These are phyloP conservation scores for Phalacrocorax pelagicus DNA, from an alignment of 2,113 vertebrate genomes.

Conservation along the genomic window DNA sequence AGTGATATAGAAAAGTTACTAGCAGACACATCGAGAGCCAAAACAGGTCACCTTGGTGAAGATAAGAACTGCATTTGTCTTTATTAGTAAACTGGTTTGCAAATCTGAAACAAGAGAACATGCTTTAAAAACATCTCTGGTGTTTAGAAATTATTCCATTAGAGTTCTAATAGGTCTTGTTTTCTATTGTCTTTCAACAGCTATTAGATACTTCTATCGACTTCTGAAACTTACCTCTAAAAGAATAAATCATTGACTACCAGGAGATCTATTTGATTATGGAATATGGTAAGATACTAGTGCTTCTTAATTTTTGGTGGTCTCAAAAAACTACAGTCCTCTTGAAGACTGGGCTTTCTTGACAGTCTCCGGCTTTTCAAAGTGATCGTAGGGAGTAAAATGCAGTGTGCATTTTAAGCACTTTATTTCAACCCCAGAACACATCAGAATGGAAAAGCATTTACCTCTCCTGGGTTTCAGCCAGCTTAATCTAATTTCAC, in stretches of 20 bases:
- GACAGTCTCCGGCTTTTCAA: not conserved
- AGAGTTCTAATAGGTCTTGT: not conserved
- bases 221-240: not conserved
- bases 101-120: not conserved
- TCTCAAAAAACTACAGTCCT: not conserved
- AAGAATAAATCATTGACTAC: not conserved
- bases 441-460: not conserved
- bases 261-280: not conserved
- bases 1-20: slow-evolving; percentile 49
- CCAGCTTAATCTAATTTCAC: too few relatives aligned
- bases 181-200: not conserved
- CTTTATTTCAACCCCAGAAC: not conserved
- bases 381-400: not conserved
- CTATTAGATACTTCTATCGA: not conserved
- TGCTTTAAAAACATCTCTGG: not conserved
- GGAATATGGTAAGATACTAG: not conserved
- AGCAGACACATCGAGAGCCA: not conserved
- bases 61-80: not conserved
- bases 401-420: not conserved
- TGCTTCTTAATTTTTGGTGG: not conserved
- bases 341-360: not conserved
- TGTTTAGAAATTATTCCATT: not conserved
- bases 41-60: not conserved
- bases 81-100: not conserved
- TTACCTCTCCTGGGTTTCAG: too few relatives aligned